Evolutionary conservation across 2,113 vertebrate species (phyloP), one percentile per base, ranked within the genome.

Genomic region (Hyla sarda): DNA sequence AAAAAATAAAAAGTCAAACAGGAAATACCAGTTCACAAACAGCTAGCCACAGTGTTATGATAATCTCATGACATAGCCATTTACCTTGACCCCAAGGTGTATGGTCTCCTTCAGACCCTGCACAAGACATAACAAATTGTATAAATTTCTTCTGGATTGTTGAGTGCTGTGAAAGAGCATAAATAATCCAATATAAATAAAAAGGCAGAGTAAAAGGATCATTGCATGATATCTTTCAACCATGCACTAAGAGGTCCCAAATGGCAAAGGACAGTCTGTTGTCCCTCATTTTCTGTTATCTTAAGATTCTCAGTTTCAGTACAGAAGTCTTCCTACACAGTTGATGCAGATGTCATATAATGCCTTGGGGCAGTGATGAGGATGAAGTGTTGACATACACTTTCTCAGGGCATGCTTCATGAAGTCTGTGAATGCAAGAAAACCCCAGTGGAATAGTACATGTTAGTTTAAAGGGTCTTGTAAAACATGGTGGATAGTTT

Each of bases 331-430:
- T 41, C 17, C 25, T 23, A 77, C 28, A 19, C 7, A 37, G 17
- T 78, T 37, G 76, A 19, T 10, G 41, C 72, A 74, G 41, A 74
- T 79, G 76, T 56, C 45, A 79, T 32, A 37, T n/a, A 52, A 21
- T 58, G 52, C 30, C 76, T 79, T 56, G 50, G 50, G 50, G 75
- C 75, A 34, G 17, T 54, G 50, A 56, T 58, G 52, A 56, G 50
- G 32, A 56, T 52, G 76, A 79, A 56, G 76, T 79, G 76, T 41
- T 79, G 76, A 58, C 52, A 56, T 58, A 79, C 19, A 79, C 76
- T 23, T 79, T 79, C 45, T 58, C 21, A 30, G 10, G 52, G 52
- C 21, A 34, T 32, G 75, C 25, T 78, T 34, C n/a, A 9, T 37
- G 30, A 77, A 56, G 28, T 56, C 75, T 34, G 28, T 32, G 75